These are phyloP conservation scores for Vanessa tameamea DNA, from an alignment of 1,140 invertebrate species.

Conservation along the genomic window DNA sequence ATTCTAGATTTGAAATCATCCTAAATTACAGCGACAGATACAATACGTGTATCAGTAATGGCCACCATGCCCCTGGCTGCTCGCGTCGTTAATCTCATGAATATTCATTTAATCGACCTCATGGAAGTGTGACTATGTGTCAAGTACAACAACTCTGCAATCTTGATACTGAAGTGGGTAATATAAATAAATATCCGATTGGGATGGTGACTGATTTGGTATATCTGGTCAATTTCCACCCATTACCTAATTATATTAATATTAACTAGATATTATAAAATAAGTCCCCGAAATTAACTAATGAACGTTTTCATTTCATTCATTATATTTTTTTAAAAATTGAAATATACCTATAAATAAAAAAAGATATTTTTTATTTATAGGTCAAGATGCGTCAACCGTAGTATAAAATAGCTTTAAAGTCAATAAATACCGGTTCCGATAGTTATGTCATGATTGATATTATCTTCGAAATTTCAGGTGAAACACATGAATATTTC, in stretches of 20 bases:
- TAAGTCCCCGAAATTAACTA: too few species aligned
- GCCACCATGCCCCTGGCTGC: slow-evolving; percentile 3
- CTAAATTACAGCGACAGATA: neutral
- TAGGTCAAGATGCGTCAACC: neutral
- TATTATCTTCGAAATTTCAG: slow-evolving; percentile 27
- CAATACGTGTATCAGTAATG: slow-evolving; percentile 10
- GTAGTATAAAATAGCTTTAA: neutral
- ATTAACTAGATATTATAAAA: too few species aligned
- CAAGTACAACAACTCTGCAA: neutral
- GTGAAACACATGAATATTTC: slow-evolving; percentile 20
- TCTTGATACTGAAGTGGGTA: neutral
- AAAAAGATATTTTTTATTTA: too few species aligned
- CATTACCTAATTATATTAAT: too few species aligned
- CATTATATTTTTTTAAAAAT: too few species aligned
- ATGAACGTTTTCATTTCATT: too few species aligned
- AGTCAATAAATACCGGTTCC: slow-evolving; percentile 18
- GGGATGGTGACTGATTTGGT: too few species aligned
- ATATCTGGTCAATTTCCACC: too few species aligned
- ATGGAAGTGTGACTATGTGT: slow-evolving; percentile 11
- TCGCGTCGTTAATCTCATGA: slow-evolving; percentile 45
- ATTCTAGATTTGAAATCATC: neutral
- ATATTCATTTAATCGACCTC: slow-evolving; percentile 42
- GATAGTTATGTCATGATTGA: slow-evolving; percentile 14
- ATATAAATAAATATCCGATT: neutral
- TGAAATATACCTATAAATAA: too few species aligned